phyloP scores from a whole-genome alignment of 2,113 vertebrate genomes.

The Alosa alosa region DNA sequence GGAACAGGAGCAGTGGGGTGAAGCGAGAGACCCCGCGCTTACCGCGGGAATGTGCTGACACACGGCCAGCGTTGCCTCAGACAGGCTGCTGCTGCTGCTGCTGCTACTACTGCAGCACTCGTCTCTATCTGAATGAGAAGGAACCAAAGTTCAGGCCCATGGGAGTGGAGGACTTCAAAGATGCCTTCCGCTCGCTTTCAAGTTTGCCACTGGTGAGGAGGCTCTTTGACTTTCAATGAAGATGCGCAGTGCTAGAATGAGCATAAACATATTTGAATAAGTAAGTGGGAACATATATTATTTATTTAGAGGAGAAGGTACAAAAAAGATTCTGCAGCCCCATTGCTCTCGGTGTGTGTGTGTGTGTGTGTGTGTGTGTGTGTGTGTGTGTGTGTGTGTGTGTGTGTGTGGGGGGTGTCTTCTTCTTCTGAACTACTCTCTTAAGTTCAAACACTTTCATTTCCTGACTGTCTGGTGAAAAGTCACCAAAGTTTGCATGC shows the following conservation, averaged over 20 bases:
- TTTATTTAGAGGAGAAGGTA: background rate
- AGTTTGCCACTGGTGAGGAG: conserved; percentile 18
- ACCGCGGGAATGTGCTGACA: conserved; percentile 17
- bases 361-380: too few species aligned
- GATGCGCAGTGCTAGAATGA: conserved; percentile 4
- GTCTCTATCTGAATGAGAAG: conserved; percentile 13
- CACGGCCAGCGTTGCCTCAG: conserved; percentile 25
- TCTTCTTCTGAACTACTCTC: background rate
- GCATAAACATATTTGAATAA: conserved; percentile 27
- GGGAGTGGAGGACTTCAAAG: conserved; percentile 30
- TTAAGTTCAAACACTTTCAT: background rate
- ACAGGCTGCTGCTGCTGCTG: conserved; percentile 1
- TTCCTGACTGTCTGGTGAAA: background rate
- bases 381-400: too few species aligned
- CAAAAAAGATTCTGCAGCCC: background rate
- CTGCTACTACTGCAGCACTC: background rate
- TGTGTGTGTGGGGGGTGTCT: background rate
- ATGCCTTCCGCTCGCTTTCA: conserved; percentile 14
- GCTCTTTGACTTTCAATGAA: conserved; percentile 23
- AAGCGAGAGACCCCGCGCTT: background rate
- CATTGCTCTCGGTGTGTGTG: background rate
- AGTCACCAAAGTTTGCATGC: background rate
- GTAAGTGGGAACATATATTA: conserved; percentile 19
- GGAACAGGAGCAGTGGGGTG: background rate
- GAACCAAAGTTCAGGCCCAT: conserved; percentile 30